phyloP scores from a whole-genome alignment of 2,888 invertebrate genomes.

The Aporophyla nigra region DNA sequence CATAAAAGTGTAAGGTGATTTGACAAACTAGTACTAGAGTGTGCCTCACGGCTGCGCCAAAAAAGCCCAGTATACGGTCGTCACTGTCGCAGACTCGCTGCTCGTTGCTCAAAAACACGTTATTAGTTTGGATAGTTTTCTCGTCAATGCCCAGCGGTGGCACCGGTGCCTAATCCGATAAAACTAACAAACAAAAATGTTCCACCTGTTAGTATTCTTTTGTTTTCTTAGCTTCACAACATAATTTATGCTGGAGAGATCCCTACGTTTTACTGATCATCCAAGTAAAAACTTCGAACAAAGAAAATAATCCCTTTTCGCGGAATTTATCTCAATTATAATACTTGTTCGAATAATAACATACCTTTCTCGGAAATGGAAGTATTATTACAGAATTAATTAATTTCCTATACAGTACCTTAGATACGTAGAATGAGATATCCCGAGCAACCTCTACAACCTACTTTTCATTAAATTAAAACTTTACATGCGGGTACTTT shows the following conservation, averaged over 20 bases:
- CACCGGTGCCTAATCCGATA: background rate
- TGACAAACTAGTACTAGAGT: no score
- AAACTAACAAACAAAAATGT: background rate
- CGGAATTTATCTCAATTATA: background rate
- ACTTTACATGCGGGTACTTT: slow-evolving; percentile 4
- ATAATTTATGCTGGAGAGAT: background rate
- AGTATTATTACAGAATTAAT: background rate
- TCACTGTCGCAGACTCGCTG: background rate
- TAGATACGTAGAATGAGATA: background rate
- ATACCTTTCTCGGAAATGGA: background rate
- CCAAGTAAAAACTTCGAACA: no score
- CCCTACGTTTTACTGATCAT: background rate
- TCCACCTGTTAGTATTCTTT: background rate
- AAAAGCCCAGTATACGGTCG: no score
- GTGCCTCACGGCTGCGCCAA: no score
- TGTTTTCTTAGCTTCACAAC: background rate
- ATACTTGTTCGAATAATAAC: background rate
- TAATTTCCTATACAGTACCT: background rate
- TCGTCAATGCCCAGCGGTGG: no score
- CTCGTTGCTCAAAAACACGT: no score
- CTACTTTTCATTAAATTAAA: slow-evolving; percentile 24
- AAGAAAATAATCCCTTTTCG: background rate
- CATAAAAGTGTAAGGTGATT: no score
- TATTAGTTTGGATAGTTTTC: no score
- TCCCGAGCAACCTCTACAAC: background rate